A percentile compares a stretch with the other conserved stretches of the same genome.
Evolutionary conservation across 2,888 invertebrate species (phyloP).

Genomic region (Phania funesta): DNA sequence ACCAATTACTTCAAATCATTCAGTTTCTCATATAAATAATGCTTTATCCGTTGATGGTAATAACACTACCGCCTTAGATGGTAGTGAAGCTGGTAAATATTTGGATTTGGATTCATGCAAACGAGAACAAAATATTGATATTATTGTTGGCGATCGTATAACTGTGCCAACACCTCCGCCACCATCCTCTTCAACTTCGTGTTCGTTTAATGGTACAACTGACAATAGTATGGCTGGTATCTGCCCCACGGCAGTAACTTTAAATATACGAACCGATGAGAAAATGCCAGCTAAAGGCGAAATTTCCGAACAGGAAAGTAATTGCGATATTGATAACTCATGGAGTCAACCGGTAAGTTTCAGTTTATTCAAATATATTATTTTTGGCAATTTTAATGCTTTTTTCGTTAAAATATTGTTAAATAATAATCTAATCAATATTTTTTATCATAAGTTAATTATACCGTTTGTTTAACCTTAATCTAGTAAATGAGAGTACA

Average conservation of each 20-base stretch:
- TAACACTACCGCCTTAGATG: conserved; percentile 74
- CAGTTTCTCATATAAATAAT: conserved; percentile 74
- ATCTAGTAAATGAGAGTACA: too few relatives aligned
- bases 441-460: too few relatives aligned
- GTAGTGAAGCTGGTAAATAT: conserved; percentile 77
- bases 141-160: conserved; percentile 55
- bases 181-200: conserved; percentile 72
- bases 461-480: too few relatives aligned
- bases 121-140: conserved; percentile 68
- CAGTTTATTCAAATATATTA: conserved; percentile 26
- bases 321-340: conserved; percentile 88
- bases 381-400: neutral
- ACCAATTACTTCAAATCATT: conserved; percentile 62
- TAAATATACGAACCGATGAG: conserved; percentile 92
- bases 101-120: conserved; percentile 79
- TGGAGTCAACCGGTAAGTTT: conserved; percentile 85
- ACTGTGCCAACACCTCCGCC: conserved; percentile 37
- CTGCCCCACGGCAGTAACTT: conserved; percentile 76
- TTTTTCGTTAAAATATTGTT: neutral
- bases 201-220: conserved; percentile 78
- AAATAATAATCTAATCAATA: too few relatives aligned
- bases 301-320: conserved; percentile 92
- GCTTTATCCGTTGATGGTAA: conserved; percentile 74
- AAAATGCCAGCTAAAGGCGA: conserved; percentile 93
- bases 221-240: conserved; percentile 78